Conservation (phyloP, 2,888 invertebrate genomes). For the Stomorhina lunata region DNA sequence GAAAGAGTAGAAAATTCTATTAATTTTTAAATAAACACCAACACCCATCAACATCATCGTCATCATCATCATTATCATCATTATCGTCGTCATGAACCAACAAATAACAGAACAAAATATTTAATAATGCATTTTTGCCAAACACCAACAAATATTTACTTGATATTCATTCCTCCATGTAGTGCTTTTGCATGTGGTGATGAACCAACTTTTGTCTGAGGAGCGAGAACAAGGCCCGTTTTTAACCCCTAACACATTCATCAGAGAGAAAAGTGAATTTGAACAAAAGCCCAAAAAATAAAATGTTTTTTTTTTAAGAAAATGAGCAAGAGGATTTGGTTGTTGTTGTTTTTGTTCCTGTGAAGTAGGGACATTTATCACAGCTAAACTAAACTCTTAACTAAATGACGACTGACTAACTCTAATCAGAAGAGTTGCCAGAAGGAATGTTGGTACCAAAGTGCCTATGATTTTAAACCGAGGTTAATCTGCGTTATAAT, state of each 20-base stretch:
- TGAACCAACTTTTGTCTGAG: neutral
- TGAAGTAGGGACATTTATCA: constrained; percentile 51
- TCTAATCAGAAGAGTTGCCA: too few relatives aligned
- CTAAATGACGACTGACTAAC: constrained; percentile 35
- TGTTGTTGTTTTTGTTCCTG: neutral
- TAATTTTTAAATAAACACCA: constrained; percentile 75
- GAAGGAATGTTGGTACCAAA: too few relatives aligned
- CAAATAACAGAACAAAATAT: constrained; percentile 48
- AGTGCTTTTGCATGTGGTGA: constrained; percentile 21
- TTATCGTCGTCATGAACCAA: constrained; percentile 9
- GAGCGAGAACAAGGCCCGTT: neutral
- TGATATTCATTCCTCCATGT: neutral
- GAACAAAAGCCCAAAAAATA: constrained; percentile 37
- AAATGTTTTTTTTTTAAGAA: too few relatives aligned
- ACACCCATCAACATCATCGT: constrained; percentile 57
- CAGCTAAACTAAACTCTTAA: neutral
- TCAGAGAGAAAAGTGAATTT: neutral
- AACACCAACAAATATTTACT: constrained; percentile 52
- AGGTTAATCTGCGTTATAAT: too few relatives aligned
- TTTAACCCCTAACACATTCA: constrained; percentile 24
- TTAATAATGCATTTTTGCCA: constrained; percentile 65
- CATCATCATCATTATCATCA: constrained; percentile 21
- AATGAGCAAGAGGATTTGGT: constrained; percentile 18
- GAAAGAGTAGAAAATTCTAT: constrained; percentile 73
- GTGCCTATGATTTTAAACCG: too few relatives aligned